Conservation (phyloP, 2,113 vertebrate genomes). For the Lagopus leucura region DNA sequence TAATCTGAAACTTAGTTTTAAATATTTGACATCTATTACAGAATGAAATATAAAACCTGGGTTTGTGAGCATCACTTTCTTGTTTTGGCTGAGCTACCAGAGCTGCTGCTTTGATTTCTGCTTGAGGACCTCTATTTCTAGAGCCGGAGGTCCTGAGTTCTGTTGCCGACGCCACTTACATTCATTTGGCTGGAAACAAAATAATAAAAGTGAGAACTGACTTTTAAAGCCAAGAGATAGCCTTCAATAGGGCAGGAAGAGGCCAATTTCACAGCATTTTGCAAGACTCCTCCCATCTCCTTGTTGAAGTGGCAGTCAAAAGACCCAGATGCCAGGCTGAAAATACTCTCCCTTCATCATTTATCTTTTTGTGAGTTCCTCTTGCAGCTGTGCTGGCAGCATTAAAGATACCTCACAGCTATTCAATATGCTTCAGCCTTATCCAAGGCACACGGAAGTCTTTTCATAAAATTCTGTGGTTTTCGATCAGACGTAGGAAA, state of each 20-base stretch:
- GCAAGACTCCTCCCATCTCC: conserved; percentile 24
- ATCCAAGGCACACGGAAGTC: not conserved
- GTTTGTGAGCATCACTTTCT: not conserved
- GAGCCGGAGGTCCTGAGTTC: rapidly evolving
- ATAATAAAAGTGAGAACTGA: not conserved
- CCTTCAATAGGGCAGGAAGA: conserved; percentile 29
- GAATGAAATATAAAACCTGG: not conserved
- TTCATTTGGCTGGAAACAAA: not conserved
- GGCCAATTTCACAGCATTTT: not conserved
- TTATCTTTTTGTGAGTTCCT: conserved; percentile 22
- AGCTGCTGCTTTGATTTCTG: not conserved
- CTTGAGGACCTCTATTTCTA: not conserved
- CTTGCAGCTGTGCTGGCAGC: conserved; percentile 67
- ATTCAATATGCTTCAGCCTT: conserved; percentile 14
- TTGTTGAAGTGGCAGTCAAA: conserved; percentile 33
- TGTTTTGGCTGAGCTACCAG: not conserved
- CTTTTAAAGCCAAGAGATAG: not conserved
- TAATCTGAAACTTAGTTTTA: not conserved
- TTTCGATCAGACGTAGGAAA: not conserved
- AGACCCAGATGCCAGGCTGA: conserved; percentile 47
- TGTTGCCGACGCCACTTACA: not conserved
- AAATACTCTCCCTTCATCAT: conserved; percentile 54
- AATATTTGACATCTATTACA: not conserved
- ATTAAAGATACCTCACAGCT: conserved; percentile 4
- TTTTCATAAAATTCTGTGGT: conserved; percentile 38